Conservation (phyloP, 2,888 invertebrate genomes). For the Eumerus sabulonum region DNA sequence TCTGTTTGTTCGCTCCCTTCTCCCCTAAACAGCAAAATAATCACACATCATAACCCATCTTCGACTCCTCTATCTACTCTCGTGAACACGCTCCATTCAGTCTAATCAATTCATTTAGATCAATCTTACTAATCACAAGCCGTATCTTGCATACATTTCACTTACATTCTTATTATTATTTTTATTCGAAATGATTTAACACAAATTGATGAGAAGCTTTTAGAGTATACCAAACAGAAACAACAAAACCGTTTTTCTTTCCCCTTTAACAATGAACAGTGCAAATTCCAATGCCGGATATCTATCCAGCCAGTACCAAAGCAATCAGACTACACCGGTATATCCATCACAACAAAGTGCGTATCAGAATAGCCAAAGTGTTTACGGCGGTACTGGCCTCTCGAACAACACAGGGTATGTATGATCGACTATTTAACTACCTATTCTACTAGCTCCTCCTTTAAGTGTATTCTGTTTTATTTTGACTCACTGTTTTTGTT, state of each 20-base stretch:
- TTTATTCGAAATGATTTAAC: slow-evolving; percentile 47
- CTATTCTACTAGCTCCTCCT: slow-evolving; percentile 17
- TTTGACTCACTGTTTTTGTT: slow-evolving; percentile 10
- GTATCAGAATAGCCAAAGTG: slow-evolving; percentile 79
- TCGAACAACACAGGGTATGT: slow-evolving; percentile 79
- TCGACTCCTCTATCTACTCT: too few species aligned
- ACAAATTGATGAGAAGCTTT: slow-evolving; percentile 20
- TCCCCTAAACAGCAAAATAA: too few species aligned
- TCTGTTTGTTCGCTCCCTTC: too few species aligned
- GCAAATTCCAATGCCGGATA: slow-evolving; percentile 79
- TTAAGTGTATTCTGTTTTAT: slow-evolving; percentile 9
- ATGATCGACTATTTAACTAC: slow-evolving; percentile 29
- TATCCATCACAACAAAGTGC: slow-evolving; percentile 79
- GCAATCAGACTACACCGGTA: slow-evolving; percentile 75
- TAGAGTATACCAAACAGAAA: slow-evolving; percentile 50
- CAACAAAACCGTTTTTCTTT: slow-evolving; percentile 41
- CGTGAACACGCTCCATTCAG: too few species aligned
- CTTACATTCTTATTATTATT: too few species aligned
- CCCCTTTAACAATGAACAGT: slow-evolving; percentile 72
- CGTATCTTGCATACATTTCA: too few species aligned
- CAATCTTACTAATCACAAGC: too few species aligned
- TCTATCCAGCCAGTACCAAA: slow-evolving; percentile 74
- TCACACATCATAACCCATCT: too few species aligned
- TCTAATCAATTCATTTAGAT: too few species aligned
- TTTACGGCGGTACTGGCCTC: slow-evolving; percentile 78